Evolutionary conservation across 2,797 vertebrate species (phyloP), one percentile per base, ranked within the genome.

Genomic region (Borostomias antarcticus): DNA sequence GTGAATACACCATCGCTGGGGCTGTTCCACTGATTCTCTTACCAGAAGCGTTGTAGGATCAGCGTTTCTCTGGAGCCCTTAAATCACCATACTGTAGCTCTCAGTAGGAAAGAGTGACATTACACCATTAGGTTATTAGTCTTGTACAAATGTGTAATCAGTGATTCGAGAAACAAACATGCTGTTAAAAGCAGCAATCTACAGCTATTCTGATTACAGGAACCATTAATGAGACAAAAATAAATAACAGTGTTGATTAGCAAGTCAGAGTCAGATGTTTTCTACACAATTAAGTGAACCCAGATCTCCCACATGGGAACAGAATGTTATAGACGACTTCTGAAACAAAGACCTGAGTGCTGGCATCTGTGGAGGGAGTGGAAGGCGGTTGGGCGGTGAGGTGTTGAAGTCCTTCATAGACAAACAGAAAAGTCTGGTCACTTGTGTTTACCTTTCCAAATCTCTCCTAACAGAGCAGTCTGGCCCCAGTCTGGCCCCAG

Each of bases 181-280:
- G 1, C 68, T 76, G 63, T 71, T 78, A 65, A 73, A 2, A 65
- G 76, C 60, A 76, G 77, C 71, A 81, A 79, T 61, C 32, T 33
- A 32, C 68, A 71, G 15, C 59, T 71, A 65, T 85, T 86, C 85
- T 74, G 56, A 75, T 82, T 76, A 63, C 61, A 59, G 40, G 58
- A 69, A 68, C 26, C 45, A 60, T 68, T 45, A 43, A 15, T 80
- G 77, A 65, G 69, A 79, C 64, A 75, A 74, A 61, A 47, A 62
- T 71, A 74, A 61, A 76, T 76, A 81, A 83, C 81, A 77, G 75
- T 29, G 25, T 73, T 82, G 71, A 86, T 86, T 86, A 54, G 73
- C 56, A 54, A 45, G 84, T 86, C n/a, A n/a, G 78, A 86, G 86
- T 89, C 81, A 82, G 67, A 81, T 80, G 75, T 77, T 85, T 87